Evolutionary conservation across 1,140 invertebrate species (phyloP).

Genomic region (Pogonomyrmex californicus): DNA sequence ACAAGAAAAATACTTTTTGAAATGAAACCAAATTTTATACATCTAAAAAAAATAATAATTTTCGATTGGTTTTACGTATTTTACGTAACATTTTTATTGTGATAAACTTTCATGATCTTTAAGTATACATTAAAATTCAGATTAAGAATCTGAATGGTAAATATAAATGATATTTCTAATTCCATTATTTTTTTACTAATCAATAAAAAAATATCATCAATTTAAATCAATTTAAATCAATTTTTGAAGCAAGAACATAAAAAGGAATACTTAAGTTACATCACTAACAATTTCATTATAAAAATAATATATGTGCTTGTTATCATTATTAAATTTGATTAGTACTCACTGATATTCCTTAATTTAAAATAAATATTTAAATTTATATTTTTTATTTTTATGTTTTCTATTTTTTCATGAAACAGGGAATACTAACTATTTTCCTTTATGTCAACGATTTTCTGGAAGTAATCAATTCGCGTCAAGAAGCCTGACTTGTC

Average conservation of each 20-base stretch:
- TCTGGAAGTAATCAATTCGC: conserved; percentile 14
- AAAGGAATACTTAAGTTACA: not conserved
- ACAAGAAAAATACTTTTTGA: not conserved
- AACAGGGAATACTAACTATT: not conserved
- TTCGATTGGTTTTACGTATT: not conserved
- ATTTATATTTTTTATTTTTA: not conserved
- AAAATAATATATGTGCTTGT: not conserved
- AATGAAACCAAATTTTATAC: not conserved
- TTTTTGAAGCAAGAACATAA: not conserved
- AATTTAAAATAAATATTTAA: not conserved
- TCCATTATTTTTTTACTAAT: not conserved
- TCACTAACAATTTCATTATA: not conserved
- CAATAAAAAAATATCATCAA: not conserved
- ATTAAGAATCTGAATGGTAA: not conserved
- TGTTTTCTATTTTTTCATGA: not conserved
- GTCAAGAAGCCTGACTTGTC: conserved; percentile 8
- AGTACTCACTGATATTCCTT: not conserved
- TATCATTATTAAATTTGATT: conserved; percentile 1
- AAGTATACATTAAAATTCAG: not conserved
- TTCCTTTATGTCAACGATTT: not conserved
- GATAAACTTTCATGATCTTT: not conserved
- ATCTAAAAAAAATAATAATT: conserved; percentile 24
- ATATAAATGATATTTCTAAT: conserved; percentile 25
- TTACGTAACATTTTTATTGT: not conserved
- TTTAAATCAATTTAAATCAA: not conserved